Evolutionary conservation across 2,113 vertebrate genomes (phyloP).

Genomic region (Picathartes gymnocephalus): DNA sequence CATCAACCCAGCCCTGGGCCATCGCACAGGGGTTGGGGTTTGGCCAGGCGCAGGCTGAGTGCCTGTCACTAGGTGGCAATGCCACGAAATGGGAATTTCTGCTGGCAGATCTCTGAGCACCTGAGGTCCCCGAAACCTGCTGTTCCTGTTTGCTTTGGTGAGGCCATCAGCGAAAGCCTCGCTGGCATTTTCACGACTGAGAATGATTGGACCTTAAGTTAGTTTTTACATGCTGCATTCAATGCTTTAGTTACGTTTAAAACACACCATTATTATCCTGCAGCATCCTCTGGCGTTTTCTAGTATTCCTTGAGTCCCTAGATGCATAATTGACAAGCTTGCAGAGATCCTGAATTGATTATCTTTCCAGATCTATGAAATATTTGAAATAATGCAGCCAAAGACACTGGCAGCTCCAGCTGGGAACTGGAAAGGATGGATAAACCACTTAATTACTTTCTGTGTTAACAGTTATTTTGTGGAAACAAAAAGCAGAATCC

Average conservation of each 20-base stretch:
- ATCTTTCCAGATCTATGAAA: slow-evolving; percentile 28
- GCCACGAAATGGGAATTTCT: not conserved
- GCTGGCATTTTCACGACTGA: not conserved
- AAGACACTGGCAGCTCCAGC: slow-evolving; percentile 5
- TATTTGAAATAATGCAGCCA: not conserved
- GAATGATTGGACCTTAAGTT: not conserved
- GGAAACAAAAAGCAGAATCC: not conserved
- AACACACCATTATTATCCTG: not conserved
- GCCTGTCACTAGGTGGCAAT: slow-evolving; percentile 40
- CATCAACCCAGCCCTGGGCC: not conserved
- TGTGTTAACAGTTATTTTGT: not conserved
- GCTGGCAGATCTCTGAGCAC: not conserved
- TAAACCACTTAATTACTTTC: slow-evolving; percentile 19
- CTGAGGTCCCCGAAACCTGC: not conserved
- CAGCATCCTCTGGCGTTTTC: not conserved
- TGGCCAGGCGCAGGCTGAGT: fast-evolving
- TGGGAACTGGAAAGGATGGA: not conserved
- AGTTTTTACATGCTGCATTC: not conserved
- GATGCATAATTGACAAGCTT: not conserved
- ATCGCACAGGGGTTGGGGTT: not conserved
- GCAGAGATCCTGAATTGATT: not conserved
- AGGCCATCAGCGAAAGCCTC: not conserved
- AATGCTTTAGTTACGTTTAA: not conserved
- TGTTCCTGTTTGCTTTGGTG: not conserved
- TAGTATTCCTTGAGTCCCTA: not conserved